A percentile compares a stretch with the other conserved stretches of the same genome.
phyloP scores from a whole-genome alignment of 2,113 vertebrate genomes.

The Circaetus cinerascens region DNA sequence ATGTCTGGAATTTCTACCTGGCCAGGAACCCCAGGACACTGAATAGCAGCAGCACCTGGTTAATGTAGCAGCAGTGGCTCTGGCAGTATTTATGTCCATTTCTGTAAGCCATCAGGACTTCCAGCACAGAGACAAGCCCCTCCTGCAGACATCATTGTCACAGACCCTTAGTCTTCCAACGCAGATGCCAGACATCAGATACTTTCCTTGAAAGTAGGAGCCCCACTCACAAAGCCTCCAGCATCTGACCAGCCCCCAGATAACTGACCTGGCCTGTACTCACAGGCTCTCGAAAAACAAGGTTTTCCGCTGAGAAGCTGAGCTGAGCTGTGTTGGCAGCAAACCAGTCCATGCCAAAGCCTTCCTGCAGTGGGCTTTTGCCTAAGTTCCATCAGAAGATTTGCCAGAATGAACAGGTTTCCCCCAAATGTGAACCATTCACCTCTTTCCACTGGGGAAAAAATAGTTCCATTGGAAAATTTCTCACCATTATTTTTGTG shows the following conservation, averaged over 20 bases:
- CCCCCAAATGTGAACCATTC: background rate
- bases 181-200: background rate
- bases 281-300: background rate
- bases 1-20: background rate
- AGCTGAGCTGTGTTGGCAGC: background rate
- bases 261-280: background rate
- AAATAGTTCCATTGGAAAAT: background rate
- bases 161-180: background rate
- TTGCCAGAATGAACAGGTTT: background rate
- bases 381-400: background rate
- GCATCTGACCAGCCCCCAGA: background rate
- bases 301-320: background rate
- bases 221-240: background rate
- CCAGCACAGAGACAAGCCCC: background rate
- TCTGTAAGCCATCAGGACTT: background rate
- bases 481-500: background rate
- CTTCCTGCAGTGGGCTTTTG: background rate
- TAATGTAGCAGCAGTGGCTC: background rate
- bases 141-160: background rate
- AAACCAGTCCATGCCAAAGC: background rate
- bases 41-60: background rate
- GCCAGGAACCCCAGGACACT: background rate
- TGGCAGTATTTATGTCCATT: background rate
- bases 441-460: background rate
- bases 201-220: background rate